phyloP scores from a whole-genome alignment of 2,113 vertebrate species.

The Elanus axillaris region DNA sequence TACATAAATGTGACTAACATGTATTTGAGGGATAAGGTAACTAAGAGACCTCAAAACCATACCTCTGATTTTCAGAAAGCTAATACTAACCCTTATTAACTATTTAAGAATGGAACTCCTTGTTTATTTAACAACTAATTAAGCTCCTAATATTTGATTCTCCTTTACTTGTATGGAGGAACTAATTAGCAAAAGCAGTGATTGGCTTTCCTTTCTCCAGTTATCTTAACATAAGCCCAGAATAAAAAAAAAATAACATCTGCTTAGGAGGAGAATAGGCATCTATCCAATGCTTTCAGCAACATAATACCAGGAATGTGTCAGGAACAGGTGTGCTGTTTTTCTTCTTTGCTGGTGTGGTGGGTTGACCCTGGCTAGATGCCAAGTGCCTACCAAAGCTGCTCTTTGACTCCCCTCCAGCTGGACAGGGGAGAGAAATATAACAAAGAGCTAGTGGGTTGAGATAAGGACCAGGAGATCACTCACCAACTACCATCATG shows the following conservation, averaged over 20 bases:
- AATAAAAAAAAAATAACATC: not conserved
- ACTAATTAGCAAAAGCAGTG: not conserved
- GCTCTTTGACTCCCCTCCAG: not conserved
- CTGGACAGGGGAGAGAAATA: not conserved
- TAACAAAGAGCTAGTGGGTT: too few species aligned
- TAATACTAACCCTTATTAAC: not conserved
- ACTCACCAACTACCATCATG: too few species aligned
- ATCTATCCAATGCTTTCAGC: not conserved
- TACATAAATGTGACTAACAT: not conserved
- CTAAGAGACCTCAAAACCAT: not conserved
- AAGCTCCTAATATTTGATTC: not conserved
- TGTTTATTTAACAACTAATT: not conserved
- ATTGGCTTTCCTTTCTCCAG: not conserved
- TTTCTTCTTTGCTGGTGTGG: not conserved
- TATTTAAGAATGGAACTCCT: not conserved
- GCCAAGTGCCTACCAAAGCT: not conserved
- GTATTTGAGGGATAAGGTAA: not conserved
- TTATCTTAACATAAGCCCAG: not conserved
- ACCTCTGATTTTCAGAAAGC: not conserved
- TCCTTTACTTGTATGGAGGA: not conserved
- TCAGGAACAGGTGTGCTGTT: not conserved
- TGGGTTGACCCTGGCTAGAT: not conserved
- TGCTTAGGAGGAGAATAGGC: not conserved
- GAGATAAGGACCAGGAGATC: too few species aligned
- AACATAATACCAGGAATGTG: not conserved